Evolutionary conservation across 2,888 invertebrate species (phyloP), one percentile per base, ranked within the genome.

Genomic region (Polymixis lichenea): DNA sequence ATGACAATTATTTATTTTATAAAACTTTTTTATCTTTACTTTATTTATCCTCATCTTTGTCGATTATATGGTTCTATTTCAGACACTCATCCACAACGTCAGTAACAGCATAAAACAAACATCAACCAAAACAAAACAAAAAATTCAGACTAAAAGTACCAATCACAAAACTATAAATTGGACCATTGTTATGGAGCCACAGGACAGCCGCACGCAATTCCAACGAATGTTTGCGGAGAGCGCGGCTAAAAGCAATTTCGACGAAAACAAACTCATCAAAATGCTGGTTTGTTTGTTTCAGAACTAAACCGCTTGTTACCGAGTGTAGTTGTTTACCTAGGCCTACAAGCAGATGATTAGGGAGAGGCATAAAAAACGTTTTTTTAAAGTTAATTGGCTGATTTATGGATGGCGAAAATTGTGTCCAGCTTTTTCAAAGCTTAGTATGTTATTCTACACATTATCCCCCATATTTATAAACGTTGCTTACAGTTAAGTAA

Each of bases 251-350:
- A 88, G 75, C 87, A 86, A 86, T 87, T 82, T 80, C 77, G 74
- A 51, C 66, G 62, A 76, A 77, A 80, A 79, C 84, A 82, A 86
- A 87, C 82, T 82, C 84, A 88, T 86, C 82, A 87, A 66, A 82
- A 67, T 76, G 78, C 73, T 78, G 72, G 73, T 77, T 65, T 80
- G 87, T 87, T 86, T 86, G 79, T 78, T 84, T 80, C 60, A 25
- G 60, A 77, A 85, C 77, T 66, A 75, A 73, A 68, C 70, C 87
- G 76, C 74, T 85, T 79, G 74, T 78, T 80, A 72, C 75, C 51
- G 38, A 64, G 66, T 66, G 53, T 84, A 67, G 58, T 72, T 77
- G 71, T 78, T 72, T 86, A 25, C 38, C 13, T 61, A 66, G 32
- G 60, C 64, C 38, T 46, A 64, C 55, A 43, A 28, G 60, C 56